Conservation (phyloP, 2,888 invertebrate genomes). For the Scaptomyza reducta region DNA sequence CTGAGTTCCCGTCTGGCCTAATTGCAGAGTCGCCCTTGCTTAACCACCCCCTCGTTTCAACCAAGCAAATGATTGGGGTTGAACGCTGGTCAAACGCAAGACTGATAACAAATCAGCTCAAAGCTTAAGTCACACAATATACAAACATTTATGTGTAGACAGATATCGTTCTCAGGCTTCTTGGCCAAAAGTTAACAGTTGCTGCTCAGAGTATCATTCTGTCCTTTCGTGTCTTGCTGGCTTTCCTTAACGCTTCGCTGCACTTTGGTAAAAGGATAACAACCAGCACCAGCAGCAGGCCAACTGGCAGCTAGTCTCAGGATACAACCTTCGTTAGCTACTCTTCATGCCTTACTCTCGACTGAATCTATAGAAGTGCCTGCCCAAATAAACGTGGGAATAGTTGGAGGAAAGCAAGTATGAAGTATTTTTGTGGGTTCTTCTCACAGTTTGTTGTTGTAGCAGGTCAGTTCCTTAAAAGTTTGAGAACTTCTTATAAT, state of each 20-base stretch:
- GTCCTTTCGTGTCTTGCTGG: constrained; percentile 30
- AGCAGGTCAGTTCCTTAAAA: neutral
- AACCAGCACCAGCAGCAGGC: neutral
- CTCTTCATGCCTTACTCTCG: constrained; percentile 23
- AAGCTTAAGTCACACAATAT: neutral
- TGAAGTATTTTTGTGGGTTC: neutral
- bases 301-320: constrained; percentile 2
- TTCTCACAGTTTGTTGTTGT: neutral
- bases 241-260: constrained; percentile 52
- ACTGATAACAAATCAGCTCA: constrained; percentile 11
- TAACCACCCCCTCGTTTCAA: constrained; percentile 47
- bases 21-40: constrained; percentile 30
- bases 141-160: neutral
- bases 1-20: constrained; percentile 30
- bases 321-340: neutral
- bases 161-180: constrained; percentile 2
- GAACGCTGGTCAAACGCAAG: constrained; percentile 2
- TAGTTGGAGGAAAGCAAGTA: too few relatives aligned
- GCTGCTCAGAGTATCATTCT: neutral
- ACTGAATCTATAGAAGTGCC: constrained; percentile 5
- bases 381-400: constrained; percentile 20
- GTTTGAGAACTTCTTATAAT: neutral
- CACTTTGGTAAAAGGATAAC: constrained; percentile 23
- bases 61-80: constrained; percentile 4
- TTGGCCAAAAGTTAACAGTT: constrained; percentile 16